Percentiles rank a stretch among this genome's conserved stretches.
Conservation (phyloP, 2,113 vertebrate species). For the Micromys minutus region DNA sequence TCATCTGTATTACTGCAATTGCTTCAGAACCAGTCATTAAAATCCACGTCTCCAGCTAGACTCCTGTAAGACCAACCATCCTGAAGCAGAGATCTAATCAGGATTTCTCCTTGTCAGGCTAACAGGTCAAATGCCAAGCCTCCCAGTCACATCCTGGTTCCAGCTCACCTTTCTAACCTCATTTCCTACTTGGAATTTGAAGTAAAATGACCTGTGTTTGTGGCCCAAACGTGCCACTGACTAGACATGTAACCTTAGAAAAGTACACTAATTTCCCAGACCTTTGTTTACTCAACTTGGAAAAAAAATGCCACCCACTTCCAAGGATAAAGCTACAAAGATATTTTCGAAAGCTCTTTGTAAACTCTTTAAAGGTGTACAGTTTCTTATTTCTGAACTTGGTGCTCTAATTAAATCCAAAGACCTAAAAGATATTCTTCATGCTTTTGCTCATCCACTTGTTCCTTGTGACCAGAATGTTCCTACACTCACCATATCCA, state of each 20-base stretch:
- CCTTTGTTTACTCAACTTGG: constrained; percentile 17
- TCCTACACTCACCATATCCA: neutral
- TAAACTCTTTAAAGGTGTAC: constrained; percentile 26
- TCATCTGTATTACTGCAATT: neutral
- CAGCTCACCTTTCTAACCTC: constrained; percentile 51
- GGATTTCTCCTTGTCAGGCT: neutral
- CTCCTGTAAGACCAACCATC: constrained; percentile 5
- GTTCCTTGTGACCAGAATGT: constrained; percentile 59
- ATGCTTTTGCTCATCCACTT: constrained; percentile 63
- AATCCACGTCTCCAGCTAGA: neutral
- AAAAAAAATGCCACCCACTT: neutral
- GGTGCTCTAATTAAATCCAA: constrained; percentile 49
- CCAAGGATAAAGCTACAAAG: constrained; percentile 56
- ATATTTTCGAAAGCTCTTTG: constrained; percentile 35
- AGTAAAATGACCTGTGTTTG: constrained; percentile 36
- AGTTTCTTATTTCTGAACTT: constrained; percentile 39
- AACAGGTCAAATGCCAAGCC: constrained; percentile 26
- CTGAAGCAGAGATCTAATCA: constrained; percentile 24
- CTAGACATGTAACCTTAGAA: constrained; percentile 33
- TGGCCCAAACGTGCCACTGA: constrained; percentile 28
- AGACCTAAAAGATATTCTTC: constrained; percentile 43
- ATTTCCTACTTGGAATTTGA: constrained; percentile 47
- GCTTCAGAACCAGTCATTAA: constrained; percentile 10
- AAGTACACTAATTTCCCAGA: constrained; percentile 42
- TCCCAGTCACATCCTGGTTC: constrained; percentile 43